Base-by-base conservation (phyloP, 1,140 invertebrate genomes). In the Bombus waltoni region DNA sequence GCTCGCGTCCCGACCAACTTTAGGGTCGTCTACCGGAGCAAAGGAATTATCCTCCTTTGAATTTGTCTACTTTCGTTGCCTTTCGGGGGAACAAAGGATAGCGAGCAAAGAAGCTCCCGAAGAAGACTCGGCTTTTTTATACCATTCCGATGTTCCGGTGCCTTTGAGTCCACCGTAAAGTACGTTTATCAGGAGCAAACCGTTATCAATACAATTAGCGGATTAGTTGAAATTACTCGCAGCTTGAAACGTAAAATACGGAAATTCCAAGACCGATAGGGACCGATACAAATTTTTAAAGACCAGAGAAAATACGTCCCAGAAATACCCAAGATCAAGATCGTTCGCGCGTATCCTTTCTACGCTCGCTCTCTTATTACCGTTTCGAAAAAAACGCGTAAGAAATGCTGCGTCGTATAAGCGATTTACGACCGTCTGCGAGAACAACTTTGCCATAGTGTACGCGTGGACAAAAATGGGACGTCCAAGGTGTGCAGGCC, bases 21-120 rank as follows among this genome's bases (percentile, higher is more conserved):
- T 15, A 32, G 11, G 53, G n/a, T 44, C 70, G 35, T 32, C 38
- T 9, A 10, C 11, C 4, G 38, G 40, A 25, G 53, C 2, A 81
- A 40, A 81, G 70, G 32, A 81, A 81, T 81, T 82, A 47, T 75
- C 71, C 59, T 15, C 71, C 81, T 75, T 75, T 65, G 71, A 82
- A 82, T 65, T 75, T 38, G 71, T 75, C 81, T 75, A 82, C 57
- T 82, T 47, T 81, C n/a, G n/a, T 80, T 70, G 80, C 44, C 62
- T 53, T 81, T 25, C 70, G 15, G 13, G 1, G n/a, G 40, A 62
- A 44, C 70, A 80, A 57, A 80, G 42, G 32, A 68, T 42, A 11
- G 25, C 11, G 18, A 62, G 53, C 47, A 73, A 81, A 62, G 70
- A 74, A 62, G 53, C 70, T 62, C n/a, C n/a, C n/a, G n/a, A 35